These are phyloP conservation scores for Ceyx cyanopectus DNA, from an alignment of 2,113 vertebrate genomes.

Conservation along the genomic window DNA sequence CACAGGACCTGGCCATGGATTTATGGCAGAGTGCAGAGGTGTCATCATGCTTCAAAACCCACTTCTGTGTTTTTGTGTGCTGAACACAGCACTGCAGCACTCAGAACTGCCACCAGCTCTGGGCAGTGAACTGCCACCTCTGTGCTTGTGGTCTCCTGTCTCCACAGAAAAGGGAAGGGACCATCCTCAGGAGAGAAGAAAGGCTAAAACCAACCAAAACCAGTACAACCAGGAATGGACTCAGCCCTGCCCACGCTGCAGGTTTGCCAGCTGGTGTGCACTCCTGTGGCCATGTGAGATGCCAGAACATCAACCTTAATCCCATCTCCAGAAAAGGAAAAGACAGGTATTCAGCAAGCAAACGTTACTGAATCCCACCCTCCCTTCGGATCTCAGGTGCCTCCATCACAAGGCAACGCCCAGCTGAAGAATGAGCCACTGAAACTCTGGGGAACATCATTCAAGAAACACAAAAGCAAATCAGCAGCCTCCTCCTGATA, in stretches of 20 bases:
- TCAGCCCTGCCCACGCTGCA: background rate
- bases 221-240: background rate
- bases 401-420: background rate
- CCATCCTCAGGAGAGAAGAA: background rate
- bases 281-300: background rate
- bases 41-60: background rate
- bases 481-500: background rate
- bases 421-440: background rate
- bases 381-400: background rate
- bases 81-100: background rate
- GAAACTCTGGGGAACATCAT: background rate
- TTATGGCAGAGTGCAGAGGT: background rate
- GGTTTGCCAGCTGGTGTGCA: background rate
- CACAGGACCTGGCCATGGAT: background rate
- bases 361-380: background rate
- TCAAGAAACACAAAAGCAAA: background rate
- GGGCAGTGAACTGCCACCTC: background rate
- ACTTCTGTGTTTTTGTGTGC: background rate
- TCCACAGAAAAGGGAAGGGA: rapidly evolving
- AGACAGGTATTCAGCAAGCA: background rate
- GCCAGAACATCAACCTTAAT: background rate
- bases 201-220: background rate
- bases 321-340: background rate
- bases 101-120: background rate
- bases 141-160: background rate